Percentiles rank a stretch among this genome's conserved stretches.
phyloP scores from a whole-genome alignment of 2,888 invertebrate genomes.

The Dolichopus griseipennis region DNA sequence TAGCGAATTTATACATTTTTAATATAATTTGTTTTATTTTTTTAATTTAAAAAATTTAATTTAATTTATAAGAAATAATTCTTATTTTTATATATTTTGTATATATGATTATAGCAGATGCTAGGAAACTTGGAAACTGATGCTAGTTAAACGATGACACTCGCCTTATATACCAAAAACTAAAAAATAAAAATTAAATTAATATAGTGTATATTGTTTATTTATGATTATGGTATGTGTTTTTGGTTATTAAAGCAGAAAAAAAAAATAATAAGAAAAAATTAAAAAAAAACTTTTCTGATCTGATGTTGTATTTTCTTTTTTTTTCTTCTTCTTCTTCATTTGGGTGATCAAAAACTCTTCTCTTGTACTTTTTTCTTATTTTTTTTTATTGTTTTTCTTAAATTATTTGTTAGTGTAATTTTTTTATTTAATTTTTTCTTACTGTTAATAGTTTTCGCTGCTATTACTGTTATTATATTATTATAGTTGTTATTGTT shows the following conservation, averaged over 20 bases:
- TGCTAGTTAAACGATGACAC: constrained; percentile 27
- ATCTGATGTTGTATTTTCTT: background rate
- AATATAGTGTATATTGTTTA: background rate
- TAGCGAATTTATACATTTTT: constrained; percentile 25
- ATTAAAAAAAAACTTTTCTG: background rate
- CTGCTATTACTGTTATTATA: background rate
- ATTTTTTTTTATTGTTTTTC: no score
- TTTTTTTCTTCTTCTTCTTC: background rate
- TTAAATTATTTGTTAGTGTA: background rate
- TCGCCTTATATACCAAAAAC: constrained; percentile 29
- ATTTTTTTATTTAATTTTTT: background rate
- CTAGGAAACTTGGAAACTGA: constrained; percentile 24
- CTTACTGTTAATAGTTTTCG: no score
- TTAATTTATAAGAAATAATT: background rate
- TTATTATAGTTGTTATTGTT: background rate
- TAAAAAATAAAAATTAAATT: constrained; percentile 10
- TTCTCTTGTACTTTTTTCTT: background rate
- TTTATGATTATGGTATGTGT: background rate
- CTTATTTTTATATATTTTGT: background rate
- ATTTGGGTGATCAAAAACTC: background rate
- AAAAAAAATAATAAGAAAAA: background rate
- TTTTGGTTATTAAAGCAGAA: background rate
- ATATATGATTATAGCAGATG: background rate
- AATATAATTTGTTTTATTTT: constrained; percentile 13
- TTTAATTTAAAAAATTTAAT: constrained; percentile 2